phyloP scores from a whole-genome alignment of 2,797 vertebrate genomes.

The Bothrops alternatus region DNA sequence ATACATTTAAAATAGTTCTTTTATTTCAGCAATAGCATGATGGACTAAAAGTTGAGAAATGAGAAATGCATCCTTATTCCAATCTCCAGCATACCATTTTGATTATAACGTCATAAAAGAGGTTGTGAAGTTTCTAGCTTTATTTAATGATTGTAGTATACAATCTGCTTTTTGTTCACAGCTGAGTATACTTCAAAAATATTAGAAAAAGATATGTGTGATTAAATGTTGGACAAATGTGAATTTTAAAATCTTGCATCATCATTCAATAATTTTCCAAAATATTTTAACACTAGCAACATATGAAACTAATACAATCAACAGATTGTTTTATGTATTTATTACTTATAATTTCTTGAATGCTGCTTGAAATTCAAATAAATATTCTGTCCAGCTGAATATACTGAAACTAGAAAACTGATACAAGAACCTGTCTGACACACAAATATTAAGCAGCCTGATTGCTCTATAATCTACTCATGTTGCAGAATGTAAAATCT shows the following conservation, averaged over 20 bases:
- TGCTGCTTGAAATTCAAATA: constrained; percentile 80
- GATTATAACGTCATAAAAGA: neutral
- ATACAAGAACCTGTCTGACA: constrained; percentile 72
- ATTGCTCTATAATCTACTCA: neutral
- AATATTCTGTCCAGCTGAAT: constrained; percentile 77
- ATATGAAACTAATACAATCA: constrained; percentile 74
- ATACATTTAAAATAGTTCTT: neutral
- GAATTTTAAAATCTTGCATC: constrained; percentile 54
- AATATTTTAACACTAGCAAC: constrained; percentile 63
- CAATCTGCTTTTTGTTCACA: neutral
- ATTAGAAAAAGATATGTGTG: neutral
- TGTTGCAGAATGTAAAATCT: neutral
- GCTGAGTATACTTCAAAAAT: constrained; percentile 1
- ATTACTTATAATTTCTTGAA: constrained; percentile 77
- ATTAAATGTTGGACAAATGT: neutral
- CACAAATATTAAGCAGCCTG: constrained; percentile 65
- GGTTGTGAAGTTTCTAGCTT: neutral
- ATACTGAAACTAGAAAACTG: constrained; percentile 63
- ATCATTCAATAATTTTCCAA: constrained; percentile 56
- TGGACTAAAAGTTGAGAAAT: neutral
- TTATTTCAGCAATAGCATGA: neutral
- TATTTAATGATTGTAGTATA: neutral
- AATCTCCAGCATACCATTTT: neutral
- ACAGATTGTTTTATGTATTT: constrained; percentile 76
- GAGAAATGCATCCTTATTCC: neutral